A percentile compares a stretch with the other conserved stretches of the same genome.
Evolutionary conservation across 2,888 invertebrate species (phyloP).

Genomic region (Beris morrisii): DNA sequence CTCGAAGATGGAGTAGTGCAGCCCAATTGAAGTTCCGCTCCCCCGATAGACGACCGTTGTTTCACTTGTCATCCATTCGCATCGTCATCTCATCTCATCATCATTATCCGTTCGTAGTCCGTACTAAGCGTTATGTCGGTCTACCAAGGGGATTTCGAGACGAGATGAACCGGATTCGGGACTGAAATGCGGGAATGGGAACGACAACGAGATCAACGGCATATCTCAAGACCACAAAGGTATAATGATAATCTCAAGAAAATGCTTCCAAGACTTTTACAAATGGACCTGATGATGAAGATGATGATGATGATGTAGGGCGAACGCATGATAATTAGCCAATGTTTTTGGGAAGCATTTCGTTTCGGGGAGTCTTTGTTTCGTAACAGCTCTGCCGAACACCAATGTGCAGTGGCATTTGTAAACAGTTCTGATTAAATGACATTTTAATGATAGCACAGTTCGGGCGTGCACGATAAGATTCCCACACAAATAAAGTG

Average conservation of each 20-base stretch:
- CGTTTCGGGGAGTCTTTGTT: no score
- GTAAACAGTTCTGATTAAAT: no score
- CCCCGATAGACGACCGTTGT: conserved; percentile 20
- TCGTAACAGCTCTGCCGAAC: no score
- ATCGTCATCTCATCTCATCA: conserved; percentile 37
- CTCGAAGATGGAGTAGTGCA: conserved; percentile 10
- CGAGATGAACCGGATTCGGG: conserved; percentile 15
- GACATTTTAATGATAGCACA: no score
- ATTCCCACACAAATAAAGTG: no score
- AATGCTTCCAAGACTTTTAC: conserved; percentile 30
- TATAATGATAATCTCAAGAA: conserved; percentile 34
- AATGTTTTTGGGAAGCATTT: conserved; percentile 5
- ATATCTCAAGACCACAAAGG: conserved; percentile 18
- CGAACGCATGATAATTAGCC: conserved; percentile 34
- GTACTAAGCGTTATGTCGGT: conserved; percentile 17
- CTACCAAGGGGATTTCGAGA: conserved; percentile 22
- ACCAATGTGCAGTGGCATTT: no score
- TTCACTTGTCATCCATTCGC: conserved; percentile 30
- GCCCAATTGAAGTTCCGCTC: conserved; percentile 1
- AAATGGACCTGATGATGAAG: conserved; percentile 34
- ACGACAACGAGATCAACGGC: conserved; percentile 4
- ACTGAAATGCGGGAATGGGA: conserved; percentile 17
- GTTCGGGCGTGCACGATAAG: no score
- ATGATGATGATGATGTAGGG: conserved; percentile 32
- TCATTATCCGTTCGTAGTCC: conserved; percentile 32